Percentiles rank a stretch among this genome's conserved stretches.
Conservation (phyloP, 2,797 vertebrate genomes). For the Phoxinus dragarum region DNA sequence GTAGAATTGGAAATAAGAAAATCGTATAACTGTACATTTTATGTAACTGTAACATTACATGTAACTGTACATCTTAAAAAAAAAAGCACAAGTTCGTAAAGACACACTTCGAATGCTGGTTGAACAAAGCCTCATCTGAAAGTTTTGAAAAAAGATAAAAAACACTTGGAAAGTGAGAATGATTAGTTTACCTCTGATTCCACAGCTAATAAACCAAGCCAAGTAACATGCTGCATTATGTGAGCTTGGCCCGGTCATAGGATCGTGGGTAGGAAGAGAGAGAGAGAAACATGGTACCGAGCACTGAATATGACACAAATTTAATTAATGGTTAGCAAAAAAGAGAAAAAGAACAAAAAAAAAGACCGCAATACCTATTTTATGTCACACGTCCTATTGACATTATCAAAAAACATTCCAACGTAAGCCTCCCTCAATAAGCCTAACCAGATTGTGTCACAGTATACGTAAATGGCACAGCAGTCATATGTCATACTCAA, state of each 20-base stretch:
- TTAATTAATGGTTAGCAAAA: background rate
- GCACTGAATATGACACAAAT: background rate
- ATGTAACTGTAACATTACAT: too few relatives aligned
- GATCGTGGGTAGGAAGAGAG: background rate
- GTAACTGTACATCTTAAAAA: background rate
- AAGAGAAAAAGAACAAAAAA: background rate
- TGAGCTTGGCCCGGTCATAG: constrained; percentile 54
- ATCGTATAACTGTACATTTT: background rate
- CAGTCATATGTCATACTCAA: constrained; percentile 63
- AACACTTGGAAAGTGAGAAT: background rate
- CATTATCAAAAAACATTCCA: constrained; percentile 48
- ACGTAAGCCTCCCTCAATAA: constrained; percentile 17
- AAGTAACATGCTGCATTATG: constrained; percentile 82
- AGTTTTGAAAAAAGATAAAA: background rate
- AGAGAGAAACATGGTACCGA: background rate
- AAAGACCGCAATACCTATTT: constrained; percentile 6
- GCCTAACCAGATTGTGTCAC: constrained; percentile 51
- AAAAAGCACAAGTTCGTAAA: background rate
- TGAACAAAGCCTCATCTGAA: background rate
- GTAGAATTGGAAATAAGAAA: background rate
- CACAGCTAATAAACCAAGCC: constrained; percentile 95
- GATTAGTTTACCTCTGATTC: constrained; percentile 83
- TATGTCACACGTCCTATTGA: constrained; percentile 14
- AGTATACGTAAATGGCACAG: constrained; percentile 59
- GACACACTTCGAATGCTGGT: background rate